These are phyloP conservation scores for Zaprionus capensis DNA, from an alignment of 1,140 invertebrate genomes.

Conservation along the genomic window DNA sequence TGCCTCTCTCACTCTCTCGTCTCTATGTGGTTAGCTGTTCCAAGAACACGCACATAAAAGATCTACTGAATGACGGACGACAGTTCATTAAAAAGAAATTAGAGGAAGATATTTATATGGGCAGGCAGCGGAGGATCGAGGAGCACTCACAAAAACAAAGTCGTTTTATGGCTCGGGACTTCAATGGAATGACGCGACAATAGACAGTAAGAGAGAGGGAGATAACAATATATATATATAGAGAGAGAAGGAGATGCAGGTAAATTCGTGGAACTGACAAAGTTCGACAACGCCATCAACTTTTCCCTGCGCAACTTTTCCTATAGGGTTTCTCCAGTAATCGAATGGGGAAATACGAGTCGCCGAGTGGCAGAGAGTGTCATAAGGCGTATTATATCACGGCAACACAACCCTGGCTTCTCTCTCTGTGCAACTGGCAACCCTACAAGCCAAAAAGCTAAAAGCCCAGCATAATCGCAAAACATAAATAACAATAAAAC, in stretches of 20 bases:
- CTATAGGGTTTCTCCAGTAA: slow-evolving; percentile 4
- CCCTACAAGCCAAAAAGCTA: slow-evolving; percentile 25
- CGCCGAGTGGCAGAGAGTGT: background rate
- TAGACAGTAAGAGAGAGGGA: slow-evolving; percentile 3
- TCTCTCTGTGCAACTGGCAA: background rate
- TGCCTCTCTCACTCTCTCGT: background rate
- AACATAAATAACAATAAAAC: slow-evolving; percentile 44
- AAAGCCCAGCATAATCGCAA: slow-evolving; percentile 12
- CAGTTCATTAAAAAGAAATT: slow-evolving; percentile 75
- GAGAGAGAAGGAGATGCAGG: slow-evolving; percentile 2
- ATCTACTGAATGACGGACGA: slow-evolving; percentile 40
- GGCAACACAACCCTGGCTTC: background rate
- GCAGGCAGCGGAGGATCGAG: slow-evolving; percentile 15
- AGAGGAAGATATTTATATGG: slow-evolving; percentile 53
- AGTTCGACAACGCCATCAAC: slow-evolving; percentile 28
- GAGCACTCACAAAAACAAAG: slow-evolving; percentile 2
- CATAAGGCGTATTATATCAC: slow-evolving; percentile 2
- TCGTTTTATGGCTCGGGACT: slow-evolving; percentile 7
- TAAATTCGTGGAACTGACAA: slow-evolving; percentile 32
- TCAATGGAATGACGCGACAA: background rate
- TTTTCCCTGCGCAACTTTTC: slow-evolving; percentile 7
- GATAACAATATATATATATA: background rate
- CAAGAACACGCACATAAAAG: slow-evolving; percentile 45
- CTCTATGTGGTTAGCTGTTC: slow-evolving; percentile 30
- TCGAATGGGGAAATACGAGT: slow-evolving; percentile 2